These are phyloP conservation scores for Amazonetta brasiliensis DNA, from an alignment of 2,797 vertebrate species.

Conservation along the genomic window DNA sequence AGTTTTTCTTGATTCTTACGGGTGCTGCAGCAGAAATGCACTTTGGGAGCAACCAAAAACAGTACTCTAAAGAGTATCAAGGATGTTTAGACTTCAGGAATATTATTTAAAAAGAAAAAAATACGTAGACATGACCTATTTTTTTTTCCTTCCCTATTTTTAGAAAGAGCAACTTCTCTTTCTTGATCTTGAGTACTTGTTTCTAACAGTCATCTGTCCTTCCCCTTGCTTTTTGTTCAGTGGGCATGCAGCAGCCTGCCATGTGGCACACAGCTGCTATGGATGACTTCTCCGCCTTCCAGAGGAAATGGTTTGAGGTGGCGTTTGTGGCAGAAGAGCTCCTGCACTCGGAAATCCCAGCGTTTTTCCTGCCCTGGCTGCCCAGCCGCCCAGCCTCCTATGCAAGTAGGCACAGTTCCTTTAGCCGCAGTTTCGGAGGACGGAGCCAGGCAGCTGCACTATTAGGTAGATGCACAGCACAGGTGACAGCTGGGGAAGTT, in stretches of 20 bases:
- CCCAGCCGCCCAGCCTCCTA: slow-evolving; percentile 97
- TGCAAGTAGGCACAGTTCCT: slow-evolving; percentile 99
- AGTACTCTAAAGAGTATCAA: not conserved
- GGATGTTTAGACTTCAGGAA: not conserved
- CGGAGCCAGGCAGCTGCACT: slow-evolving; percentile 98
- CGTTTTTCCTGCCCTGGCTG: slow-evolving; percentile 95
- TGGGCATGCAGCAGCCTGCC: slow-evolving; percentile 79
- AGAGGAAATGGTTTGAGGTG: slow-evolving; percentile 98
- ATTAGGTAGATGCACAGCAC: slow-evolving; percentile 88
- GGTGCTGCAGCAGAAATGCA: not conserved
- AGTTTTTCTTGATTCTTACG: not conserved
- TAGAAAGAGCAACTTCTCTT: not conserved
- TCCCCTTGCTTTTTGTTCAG: not conserved
- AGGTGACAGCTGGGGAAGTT: slow-evolving; percentile 46
- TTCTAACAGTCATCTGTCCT: slow-evolving; percentile 3
- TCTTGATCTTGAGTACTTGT: not conserved
- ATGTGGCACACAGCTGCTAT: slow-evolving; percentile 87
- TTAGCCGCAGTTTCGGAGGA: slow-evolving; percentile 99
- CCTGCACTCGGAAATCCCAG: slow-evolving; percentile 91
- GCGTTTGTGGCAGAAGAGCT: slow-evolving; percentile 94
- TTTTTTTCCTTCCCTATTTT: not conserved
- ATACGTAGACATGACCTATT: not conserved
- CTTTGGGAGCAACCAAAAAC: not conserved
- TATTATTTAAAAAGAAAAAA: not conserved
- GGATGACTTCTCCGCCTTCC: slow-evolving; percentile 94